A percentile compares a stretch with the other conserved stretches of the same genome.
Evolutionary conservation across 2,888 invertebrate species (phyloP).

Genomic region (Ectropis crepuscularia): DNA sequence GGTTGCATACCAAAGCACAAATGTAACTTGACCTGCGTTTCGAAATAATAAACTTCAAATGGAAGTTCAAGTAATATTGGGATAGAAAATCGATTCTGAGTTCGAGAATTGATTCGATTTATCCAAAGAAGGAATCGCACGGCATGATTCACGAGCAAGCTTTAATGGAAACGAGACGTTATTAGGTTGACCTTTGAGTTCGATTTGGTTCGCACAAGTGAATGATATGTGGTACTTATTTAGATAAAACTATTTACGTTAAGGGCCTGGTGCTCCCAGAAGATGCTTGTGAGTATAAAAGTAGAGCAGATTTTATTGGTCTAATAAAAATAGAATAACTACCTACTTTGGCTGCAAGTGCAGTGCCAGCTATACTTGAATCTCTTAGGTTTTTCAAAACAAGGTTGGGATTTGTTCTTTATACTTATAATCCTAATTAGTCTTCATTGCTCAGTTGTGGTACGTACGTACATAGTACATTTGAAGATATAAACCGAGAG

Average conservation of each 20-base stretch:
- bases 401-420: too few species aligned
- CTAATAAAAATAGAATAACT: conserved; percentile 1
- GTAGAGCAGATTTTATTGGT: conserved; percentile 2
- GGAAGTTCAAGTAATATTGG: conserved; percentile 23
- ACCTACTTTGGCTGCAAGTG: too few species aligned
- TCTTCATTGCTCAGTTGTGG: too few species aligned
- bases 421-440: too few species aligned
- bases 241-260: conserved; percentile 17
- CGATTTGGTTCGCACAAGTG: conserved; percentile 17
- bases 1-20: conserved; percentile 4
- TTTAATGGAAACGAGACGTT: conserved; percentile 49
- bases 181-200: conserved; percentile 42
- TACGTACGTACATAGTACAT: too few species aligned
- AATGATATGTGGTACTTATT: conserved; percentile 23
- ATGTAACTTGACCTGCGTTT: conserved; percentile 10
- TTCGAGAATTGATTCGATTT: conserved; percentile 62
- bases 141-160: conserved; percentile 59
- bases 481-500: too few species aligned
- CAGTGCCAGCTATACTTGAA: too few species aligned
- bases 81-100: conserved; percentile 54
- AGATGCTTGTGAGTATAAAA: conserved; percentile 13
- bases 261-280: conserved; percentile 16
- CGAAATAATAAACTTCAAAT: not conserved
- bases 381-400: too few species aligned
- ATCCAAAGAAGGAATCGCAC: conserved; percentile 62